Evolutionary conservation across 2,888 invertebrate species (phyloP).

Genomic region (Nomada fucata): DNA sequence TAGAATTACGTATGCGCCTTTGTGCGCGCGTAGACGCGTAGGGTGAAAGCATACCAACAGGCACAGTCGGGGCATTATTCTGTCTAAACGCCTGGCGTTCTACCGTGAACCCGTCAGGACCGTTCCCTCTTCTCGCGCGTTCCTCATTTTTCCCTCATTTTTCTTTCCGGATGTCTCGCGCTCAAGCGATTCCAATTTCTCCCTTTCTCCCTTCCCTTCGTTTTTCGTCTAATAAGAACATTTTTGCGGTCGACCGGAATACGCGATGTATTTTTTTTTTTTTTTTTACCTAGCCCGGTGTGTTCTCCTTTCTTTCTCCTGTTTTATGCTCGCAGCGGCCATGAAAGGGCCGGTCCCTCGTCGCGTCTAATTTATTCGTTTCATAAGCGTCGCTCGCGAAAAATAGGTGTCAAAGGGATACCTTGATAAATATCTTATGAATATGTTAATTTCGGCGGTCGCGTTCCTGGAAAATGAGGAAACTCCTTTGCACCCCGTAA

Average conservation of each 20-base stretch:
- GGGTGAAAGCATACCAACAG: constrained; percentile 1
- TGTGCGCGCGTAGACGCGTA: neutral
- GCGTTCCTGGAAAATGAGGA: constrained; percentile 64
- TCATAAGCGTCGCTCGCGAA: constrained; percentile 62
- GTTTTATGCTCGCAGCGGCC: neutral
- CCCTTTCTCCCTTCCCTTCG: neutral
- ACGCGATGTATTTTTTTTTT: neutral
- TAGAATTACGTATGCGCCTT: constrained; percentile 29
- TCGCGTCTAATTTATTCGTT: constrained; percentile 60
- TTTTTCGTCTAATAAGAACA: neutral
- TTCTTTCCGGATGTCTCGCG: neutral
- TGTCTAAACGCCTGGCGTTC: constrained; percentile 25
- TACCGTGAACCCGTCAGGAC: neutral
- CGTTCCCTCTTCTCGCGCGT: constrained; percentile 1
- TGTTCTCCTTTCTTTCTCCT: too few species aligned
- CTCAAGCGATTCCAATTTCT: too few species aligned
- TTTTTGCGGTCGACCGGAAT: neutral
- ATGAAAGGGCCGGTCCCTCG: neutral
- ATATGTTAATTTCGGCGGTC: constrained; percentile 65
- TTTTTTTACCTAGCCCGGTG: neutral
- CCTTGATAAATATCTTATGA: constrained; percentile 73
- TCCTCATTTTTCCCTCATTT: neutral
- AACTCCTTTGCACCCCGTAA: constrained; percentile 66
- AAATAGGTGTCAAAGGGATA: constrained; percentile 68
- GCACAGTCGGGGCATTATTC: constrained; percentile 25